These are phyloP conservation scores for Ectemnius lituratus DNA, from an alignment of 2,888 invertebrate species.

Conservation along the genomic window DNA sequence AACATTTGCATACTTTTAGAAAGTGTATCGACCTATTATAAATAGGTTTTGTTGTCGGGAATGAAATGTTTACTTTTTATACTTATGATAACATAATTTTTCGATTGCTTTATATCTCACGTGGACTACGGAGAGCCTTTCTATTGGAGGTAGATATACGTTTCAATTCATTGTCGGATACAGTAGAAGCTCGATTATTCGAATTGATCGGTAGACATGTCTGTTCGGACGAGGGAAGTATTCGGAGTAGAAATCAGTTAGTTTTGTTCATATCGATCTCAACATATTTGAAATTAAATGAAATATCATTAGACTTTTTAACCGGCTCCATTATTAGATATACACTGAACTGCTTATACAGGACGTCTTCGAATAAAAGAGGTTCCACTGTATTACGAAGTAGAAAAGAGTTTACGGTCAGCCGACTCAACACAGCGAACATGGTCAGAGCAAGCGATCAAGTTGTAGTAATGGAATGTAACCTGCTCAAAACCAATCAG, in stretches of 20 bases:
- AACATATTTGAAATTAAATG: too few species aligned
- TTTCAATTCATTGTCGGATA: slow-evolving; percentile 46
- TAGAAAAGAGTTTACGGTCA: slow-evolving; percentile 43
- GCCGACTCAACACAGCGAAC: slow-evolving; percentile 33
- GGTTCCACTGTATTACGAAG: slow-evolving; percentile 10
- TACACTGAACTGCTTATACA: too few species aligned
- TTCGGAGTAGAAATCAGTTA: too few species aligned
- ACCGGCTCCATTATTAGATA: too few species aligned
- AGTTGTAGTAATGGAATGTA: slow-evolving; percentile 49
- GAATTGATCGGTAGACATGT: too few species aligned
- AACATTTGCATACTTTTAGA: slow-evolving; percentile 64
- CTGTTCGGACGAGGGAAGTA: too few species aligned
- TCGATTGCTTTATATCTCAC: slow-evolving; percentile 56
- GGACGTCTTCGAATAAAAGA: too few species aligned
- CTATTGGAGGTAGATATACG: slow-evolving; percentile 56
- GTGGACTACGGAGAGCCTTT: slow-evolving; percentile 55
- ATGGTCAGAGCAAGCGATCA: slow-evolving; percentile 41
- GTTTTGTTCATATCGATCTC: too few species aligned
- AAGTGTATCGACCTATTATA: slow-evolving; percentile 69
- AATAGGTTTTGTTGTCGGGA: slow-evolving; percentile 72
- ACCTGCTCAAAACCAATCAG: slow-evolving; percentile 63
- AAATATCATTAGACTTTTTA: too few species aligned
- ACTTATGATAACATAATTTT: slow-evolving; percentile 66
- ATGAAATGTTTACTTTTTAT: slow-evolving; percentile 73
- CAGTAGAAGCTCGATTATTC: too few species aligned